phyloP scores from a whole-genome alignment of 2,888 invertebrate genomes.

The Norana najaformis region DNA sequence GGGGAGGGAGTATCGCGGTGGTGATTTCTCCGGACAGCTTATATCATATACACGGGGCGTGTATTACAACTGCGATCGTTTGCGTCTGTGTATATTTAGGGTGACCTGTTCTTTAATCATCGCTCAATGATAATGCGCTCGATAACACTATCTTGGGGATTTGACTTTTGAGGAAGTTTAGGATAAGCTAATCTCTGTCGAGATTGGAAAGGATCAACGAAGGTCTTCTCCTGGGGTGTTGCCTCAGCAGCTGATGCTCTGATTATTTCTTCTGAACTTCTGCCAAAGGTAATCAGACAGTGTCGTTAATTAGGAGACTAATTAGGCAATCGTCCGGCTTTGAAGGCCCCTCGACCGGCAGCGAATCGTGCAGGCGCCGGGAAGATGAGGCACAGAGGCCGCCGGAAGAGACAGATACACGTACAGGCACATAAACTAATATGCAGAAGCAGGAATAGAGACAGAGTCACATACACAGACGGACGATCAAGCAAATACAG shows the following conservation, averaged over 20 bases:
- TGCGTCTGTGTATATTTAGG: background rate
- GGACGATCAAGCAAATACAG: background rate
- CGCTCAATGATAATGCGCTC: background rate
- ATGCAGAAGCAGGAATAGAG: background rate
- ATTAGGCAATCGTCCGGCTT: background rate
- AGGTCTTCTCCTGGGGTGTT: background rate
- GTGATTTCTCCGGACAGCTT: background rate
- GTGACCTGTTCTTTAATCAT: background rate
- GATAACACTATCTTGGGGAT: slow-evolving; percentile 9
- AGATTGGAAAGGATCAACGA: background rate
- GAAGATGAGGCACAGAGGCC: background rate
- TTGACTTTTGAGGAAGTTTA: slow-evolving; percentile 5
- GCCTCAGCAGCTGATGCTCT: background rate
- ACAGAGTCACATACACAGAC: background rate
- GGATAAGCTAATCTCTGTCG: background rate
- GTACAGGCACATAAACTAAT: background rate
- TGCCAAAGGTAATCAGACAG: background rate
- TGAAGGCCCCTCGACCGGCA: background rate
- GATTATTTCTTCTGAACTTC: slow-evolving; percentile 1
- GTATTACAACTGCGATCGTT: background rate
- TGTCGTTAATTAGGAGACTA: slow-evolving; percentile 13
- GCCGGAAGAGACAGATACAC: background rate
- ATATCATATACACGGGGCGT: background rate
- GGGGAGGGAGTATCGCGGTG: background rate
- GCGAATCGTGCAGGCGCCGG: background rate